phyloP scores from a whole-genome alignment of 2,113 vertebrate genomes.

The Cephalopterus ornatus region DNA sequence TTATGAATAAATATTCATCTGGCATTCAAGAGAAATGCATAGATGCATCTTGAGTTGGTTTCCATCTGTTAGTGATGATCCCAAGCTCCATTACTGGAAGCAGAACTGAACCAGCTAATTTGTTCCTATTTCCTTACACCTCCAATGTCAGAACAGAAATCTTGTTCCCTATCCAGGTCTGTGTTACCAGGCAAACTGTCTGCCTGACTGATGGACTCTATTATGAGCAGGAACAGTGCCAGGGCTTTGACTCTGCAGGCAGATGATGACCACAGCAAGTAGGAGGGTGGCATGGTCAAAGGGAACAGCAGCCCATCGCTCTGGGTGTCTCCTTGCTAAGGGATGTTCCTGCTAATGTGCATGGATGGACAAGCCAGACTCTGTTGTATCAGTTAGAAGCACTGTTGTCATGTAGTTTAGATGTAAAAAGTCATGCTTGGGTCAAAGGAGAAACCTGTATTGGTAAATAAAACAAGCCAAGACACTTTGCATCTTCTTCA shows the following conservation, averaged over 20 bases:
- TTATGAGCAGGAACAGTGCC: background rate
- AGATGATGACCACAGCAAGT: background rate
- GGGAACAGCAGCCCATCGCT: accelerated
- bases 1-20: conserved; percentile 7
- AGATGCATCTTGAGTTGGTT: background rate
- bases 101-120: background rate
- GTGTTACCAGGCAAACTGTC: background rate
- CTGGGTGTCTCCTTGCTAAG: background rate
- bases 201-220: background rate
- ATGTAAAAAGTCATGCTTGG: background rate
- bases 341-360: background rate
- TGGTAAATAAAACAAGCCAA: background rate
- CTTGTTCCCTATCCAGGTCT: background rate
- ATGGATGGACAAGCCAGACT: background rate
- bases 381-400: background rate
- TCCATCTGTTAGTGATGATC: conserved; percentile 4
- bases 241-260: background rate
- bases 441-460: background rate
- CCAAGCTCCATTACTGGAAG: background rate
- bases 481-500: background rate
- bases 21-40: background rate
- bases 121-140: background rate
- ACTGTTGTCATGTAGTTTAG: background rate
- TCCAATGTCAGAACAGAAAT: background rate
- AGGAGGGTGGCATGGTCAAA: background rate